Conservation (phyloP, 2,888 invertebrate species). For the Eupithecia insigniata region DNA sequence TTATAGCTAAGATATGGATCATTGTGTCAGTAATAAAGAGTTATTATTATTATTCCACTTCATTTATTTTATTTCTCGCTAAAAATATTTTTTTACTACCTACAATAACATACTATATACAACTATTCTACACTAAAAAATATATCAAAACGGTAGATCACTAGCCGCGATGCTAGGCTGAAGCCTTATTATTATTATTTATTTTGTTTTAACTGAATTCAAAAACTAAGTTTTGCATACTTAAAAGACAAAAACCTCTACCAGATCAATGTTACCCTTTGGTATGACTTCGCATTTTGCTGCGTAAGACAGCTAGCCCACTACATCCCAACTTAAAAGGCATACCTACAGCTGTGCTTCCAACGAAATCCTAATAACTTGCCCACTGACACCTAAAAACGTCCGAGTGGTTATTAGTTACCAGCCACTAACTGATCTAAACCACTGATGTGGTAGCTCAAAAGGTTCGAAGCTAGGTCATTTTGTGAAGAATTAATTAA, state of each 20-base stretch:
- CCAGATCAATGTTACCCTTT: background rate
- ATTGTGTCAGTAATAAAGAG: no score
- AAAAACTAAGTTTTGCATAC: background rate
- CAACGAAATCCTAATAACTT: constrained; percentile 52
- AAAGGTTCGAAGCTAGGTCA: constrained; percentile 15
- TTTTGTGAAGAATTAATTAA: background rate
- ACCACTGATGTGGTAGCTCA: constrained; percentile 49
- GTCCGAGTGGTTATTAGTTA: constrained; percentile 67
- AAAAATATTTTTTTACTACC: no score
- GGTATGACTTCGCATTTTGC: background rate
- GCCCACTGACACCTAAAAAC: constrained; percentile 64
- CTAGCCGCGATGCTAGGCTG: no score
- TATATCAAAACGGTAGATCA: no score
- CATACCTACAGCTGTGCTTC: constrained; percentile 40
- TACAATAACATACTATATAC: no score
- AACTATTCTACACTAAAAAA: no score
- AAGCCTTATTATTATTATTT: no score
- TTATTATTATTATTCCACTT: no score
- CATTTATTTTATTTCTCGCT: no score
- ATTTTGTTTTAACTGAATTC: background rate
- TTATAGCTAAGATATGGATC: no score
- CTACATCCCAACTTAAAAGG: constrained; percentile 36
- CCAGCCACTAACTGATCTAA: constrained; percentile 61
- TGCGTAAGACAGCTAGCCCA: constrained; percentile 24
- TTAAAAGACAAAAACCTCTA: background rate